Evolutionary conservation across 2,888 invertebrate species (phyloP).

Genomic region (Drosophila formosana): DNA sequence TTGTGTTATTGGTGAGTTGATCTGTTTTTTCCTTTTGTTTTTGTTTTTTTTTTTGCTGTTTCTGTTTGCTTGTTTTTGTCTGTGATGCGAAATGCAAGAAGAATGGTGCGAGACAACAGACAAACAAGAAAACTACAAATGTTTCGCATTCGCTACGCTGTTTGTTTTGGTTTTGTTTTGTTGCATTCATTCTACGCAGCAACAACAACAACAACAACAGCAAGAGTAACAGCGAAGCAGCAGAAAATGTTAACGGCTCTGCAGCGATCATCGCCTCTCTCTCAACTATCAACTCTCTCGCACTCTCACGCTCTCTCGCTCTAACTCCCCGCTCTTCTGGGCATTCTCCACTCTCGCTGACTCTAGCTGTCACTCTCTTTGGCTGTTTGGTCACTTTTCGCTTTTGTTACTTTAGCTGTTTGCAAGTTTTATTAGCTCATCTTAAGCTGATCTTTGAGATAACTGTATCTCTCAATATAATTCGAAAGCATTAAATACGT

Average conservation of each 20-base stretch:
- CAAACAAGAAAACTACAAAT: constrained; percentile 27
- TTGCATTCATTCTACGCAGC: constrained; percentile 34
- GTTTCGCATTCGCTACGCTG: constrained; percentile 21
- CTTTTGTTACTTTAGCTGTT: neutral
- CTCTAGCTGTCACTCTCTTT: constrained; percentile 20
- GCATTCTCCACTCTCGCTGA: neutral
- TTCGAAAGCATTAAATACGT: constrained; percentile 5
- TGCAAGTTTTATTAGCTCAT: constrained; percentile 25
- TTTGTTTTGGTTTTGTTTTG: constrained; percentile 31
- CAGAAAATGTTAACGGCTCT: constrained; percentile 18
- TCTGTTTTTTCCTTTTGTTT: constrained; percentile 24
- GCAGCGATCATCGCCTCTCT: constrained; percentile 35
- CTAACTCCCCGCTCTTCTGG: neutral
- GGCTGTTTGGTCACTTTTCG: constrained; percentile 21
- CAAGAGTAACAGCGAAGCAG: constrained; percentile 6
- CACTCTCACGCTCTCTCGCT: constrained; percentile 1
- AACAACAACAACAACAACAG: constrained; percentile 20
- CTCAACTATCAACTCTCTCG: constrained; percentile 19
- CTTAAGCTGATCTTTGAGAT: constrained; percentile 15
- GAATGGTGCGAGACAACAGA: constrained; percentile 8
- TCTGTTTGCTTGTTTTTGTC: constrained; percentile 19
- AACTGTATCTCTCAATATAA: constrained; percentile 15
- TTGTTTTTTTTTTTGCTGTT: constrained; percentile 1
- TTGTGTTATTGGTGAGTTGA: constrained; percentile 55
- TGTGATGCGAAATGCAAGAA: constrained; percentile 11